These are phyloP conservation scores for Contarinia nasturtii DNA, from an alignment of 1,140 invertebrate genomes.

Conservation along the genomic window DNA sequence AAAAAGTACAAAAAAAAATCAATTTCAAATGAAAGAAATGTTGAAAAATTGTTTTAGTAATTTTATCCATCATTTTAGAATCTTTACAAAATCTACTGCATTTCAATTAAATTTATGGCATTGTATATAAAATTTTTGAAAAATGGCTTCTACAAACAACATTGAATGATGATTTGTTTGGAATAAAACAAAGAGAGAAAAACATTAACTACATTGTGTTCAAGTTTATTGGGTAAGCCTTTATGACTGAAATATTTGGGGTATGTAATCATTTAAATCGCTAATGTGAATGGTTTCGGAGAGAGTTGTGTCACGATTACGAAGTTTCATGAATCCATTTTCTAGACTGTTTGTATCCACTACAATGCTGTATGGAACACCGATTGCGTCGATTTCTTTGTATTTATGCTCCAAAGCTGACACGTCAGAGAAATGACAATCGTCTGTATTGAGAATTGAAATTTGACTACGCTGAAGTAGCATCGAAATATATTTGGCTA, in stretches of 20 bases:
- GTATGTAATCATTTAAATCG: slow-evolving; percentile 18
- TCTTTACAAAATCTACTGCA: no score
- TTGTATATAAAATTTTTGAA: no score
- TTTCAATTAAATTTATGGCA: no score
- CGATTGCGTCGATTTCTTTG: slow-evolving; percentile 26
- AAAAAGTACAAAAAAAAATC: no score
- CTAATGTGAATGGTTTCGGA: slow-evolving; percentile 20
- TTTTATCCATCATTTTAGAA: no score
- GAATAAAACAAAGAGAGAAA: no score
- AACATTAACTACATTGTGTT: no score
- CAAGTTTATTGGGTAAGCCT: no score
- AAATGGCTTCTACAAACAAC: no score
- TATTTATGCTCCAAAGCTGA: slow-evolving; percentile 10
- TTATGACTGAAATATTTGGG: slow-evolving; percentile 15
- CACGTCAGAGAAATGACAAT: slow-evolving; percentile 6
- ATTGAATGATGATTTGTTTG: no score
- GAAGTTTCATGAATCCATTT: slow-evolving; percentile 48
- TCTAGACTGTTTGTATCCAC: slow-evolving; percentile 41
- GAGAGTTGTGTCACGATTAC: slow-evolving; percentile 53
- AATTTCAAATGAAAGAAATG: no score
- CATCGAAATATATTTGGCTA: slow-evolving; percentile 29
- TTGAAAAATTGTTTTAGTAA: no score
- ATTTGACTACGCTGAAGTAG: slow-evolving; percentile 29
- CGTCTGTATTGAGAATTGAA: slow-evolving; percentile 18
- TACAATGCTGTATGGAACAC: slow-evolving; percentile 46